Evolutionary conservation across 2,113 vertebrate genomes (phyloP), one percentile per base, ranked within the genome.

Genomic region (Labeo catla): DNA sequence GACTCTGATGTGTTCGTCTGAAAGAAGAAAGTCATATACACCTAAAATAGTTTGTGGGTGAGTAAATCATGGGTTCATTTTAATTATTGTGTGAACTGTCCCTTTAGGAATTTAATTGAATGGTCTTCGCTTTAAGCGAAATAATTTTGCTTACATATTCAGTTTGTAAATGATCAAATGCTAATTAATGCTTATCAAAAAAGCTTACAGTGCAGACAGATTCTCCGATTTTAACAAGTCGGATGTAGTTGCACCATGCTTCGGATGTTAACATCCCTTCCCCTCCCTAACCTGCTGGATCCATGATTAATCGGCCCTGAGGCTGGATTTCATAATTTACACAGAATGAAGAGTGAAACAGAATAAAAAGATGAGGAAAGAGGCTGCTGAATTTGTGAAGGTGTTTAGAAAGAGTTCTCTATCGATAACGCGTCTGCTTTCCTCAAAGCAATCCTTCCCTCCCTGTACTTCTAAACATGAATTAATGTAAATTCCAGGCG

Each of bases 401-500:
- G 50, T 45, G 8, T 68, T 76, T 59, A 80, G 57, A 83, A 76
- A 39, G 9, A 63, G 45, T 74, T 49, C 50, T 85, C 70, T 78
- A 49, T 87, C 28, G 68, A 68, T 86, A 88, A 90, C 88, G 81
- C 88, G 89, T 89, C 91, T 82, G 85, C 70, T 86, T 88, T 93
- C 92, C 90, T 94, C 90, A 92, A 89, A 91, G 91, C 91, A 88
- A 84, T 91, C 83, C 90, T 92, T 93, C 92, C 93, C 94, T 94
- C 93, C 94, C 92, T 91, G 87, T 86, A 91, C 93, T 95, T 94
- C 93, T 93, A 93, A 92, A 93, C 91, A 89, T 92, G 91, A 94
- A 94, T 93, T 93, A 93, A 95, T 95, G 91, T 89, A 90, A 93
- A 95, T 95, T 95, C 93, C 94, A 90, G 91, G 86, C 91, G 89